Conservation (phyloP, 2,797 vertebrate genomes). For the Hozukius guyotensis region DNA sequence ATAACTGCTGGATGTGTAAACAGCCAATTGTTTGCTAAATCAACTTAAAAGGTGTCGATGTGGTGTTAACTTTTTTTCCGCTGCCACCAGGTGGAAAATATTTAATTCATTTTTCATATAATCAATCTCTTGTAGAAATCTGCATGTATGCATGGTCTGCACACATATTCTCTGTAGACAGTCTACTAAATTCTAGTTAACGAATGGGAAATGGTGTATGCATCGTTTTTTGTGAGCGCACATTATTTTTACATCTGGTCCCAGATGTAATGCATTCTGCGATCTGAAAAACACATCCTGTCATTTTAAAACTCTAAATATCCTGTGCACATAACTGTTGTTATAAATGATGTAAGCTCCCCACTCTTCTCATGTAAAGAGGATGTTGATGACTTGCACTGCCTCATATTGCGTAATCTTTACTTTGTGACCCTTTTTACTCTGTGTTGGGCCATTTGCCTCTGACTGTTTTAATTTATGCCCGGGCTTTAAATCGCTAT, state of each 20-base stretch:
- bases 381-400: conserved; percentile 26
- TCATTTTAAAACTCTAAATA: conserved; percentile 5
- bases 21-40: neutral
- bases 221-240: neutral
- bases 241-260: neutral
- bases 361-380: neutral
- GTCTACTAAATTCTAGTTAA: neutral
- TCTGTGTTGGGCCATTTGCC: conserved; percentile 51
- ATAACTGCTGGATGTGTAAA: neutral
- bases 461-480: conserved; percentile 68
- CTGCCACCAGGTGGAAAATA: neutral
- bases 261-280: neutral
- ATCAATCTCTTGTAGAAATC: neutral
- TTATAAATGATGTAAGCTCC: neutral
- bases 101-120: neutral
- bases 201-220: neutral
- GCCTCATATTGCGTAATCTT: conserved; percentile 32
- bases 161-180: neutral
- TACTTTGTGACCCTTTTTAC: conserved; percentile 50
- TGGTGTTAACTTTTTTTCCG: neutral
- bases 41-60: neutral
- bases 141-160: neutral
- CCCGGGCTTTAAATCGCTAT: conserved; percentile 57
- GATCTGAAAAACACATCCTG: neutral
- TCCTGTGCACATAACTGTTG: neutral